A percentile compares a stretch with the other conserved stretches of the same genome.
Evolutionary conservation across 2,888 invertebrate genomes (phyloP).

Genomic region (Odontomyia ornata): DNA sequence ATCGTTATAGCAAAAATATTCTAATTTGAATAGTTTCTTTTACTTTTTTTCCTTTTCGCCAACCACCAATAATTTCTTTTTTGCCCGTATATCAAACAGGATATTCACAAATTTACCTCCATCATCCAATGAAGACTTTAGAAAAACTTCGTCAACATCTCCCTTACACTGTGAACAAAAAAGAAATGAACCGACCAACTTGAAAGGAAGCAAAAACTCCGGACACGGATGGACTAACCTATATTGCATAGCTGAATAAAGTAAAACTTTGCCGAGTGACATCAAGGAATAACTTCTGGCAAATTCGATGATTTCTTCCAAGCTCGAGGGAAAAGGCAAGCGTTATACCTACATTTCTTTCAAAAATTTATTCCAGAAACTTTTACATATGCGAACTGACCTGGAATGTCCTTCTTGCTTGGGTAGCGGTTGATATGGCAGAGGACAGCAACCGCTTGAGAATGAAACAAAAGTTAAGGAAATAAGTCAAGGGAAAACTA

Average conservation of each 20-base stretch:
- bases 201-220: neutral
- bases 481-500: neutral
- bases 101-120: neutral
- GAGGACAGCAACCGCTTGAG: neutral
- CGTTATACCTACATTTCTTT: neutral
- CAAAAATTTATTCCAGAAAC: conserved; percentile 33
- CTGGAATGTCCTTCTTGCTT: neutral
- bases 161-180: neutral
- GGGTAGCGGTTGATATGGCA: neutral
- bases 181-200: neutral
- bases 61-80: neutral
- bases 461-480: neutral
- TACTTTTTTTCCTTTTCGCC: neutral
- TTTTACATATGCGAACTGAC: conserved; percentile 16
- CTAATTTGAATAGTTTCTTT: neutral
- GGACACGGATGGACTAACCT: neutral
- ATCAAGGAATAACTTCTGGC: conserved; percentile 15
- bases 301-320: neutral
- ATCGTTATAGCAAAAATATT: neutral
- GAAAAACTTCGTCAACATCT: neutral
- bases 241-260: neutral
- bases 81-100: neutral
- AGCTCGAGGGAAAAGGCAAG: neutral
- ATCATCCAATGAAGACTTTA: neutral
- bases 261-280: conserved; percentile 1